Base-by-base conservation (phyloP, 2,797 vertebrate species). In the Anabas testudineus region DNA sequence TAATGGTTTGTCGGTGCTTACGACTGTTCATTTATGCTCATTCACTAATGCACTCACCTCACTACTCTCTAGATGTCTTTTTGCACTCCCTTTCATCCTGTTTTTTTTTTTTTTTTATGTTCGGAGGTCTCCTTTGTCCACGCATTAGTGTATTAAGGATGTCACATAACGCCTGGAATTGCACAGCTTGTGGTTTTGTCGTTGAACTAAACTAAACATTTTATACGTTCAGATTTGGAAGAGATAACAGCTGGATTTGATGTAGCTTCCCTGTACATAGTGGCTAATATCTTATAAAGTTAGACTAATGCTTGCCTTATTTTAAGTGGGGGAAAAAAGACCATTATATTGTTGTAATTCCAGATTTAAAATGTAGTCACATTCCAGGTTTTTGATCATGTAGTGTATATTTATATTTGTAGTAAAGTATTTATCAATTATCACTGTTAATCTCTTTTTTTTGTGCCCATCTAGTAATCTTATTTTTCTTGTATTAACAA, bases 361-460 rank as follows among this genome's bases (percentile, higher is more conserved):
- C 53, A 75, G 48, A 67, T 82, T 70, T 86, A 56, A 82, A 72
- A 65, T 78, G 66, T 88, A 85, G 80, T 85, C 86, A 87, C 90
- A 90, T 93, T 92, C 90, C 87, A 85, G 71, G 71, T 83, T 81
- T 85, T 74, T 78, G 70, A 79, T 85, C 58, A 74, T 71, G 81
- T 91, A 75, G 80, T 91, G 76, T 90, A 36, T 90, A 82, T 91
- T 89, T 90, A 87, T 88, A 89, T 90, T 84, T 88, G 83, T 91
- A 84, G 87, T 81, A 69, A 79, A 87, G 76, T 88, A 84, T 84
- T 84, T 85, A 83, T 85, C 81, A 79, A 60, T 80, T 69, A 21
- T 71, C 56, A 67, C 53, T 68, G 73, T 81, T 71, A 67, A 57
- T 68, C 71, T 41, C 22, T 80, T 81, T 83, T 63, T 32, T 71